phyloP scores from a whole-genome alignment of 1,140 invertebrate species.

The Platyscapa corneri region DNA sequence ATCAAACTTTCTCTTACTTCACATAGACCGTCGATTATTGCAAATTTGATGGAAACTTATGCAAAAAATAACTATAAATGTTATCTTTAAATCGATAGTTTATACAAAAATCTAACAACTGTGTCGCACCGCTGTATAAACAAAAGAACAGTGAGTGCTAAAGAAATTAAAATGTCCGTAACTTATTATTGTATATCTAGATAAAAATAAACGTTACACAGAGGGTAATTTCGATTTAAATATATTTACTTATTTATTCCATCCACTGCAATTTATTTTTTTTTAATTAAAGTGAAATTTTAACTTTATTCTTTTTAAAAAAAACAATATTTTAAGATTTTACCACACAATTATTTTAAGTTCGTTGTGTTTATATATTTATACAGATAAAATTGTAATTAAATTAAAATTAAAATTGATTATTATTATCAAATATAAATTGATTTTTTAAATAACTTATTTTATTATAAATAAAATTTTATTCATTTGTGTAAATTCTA shows the following conservation, averaged over 20 bases:
- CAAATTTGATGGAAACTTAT: conserved; percentile 34
- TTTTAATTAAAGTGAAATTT: neutral
- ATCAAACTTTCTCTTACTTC: conserved; percentile 34
- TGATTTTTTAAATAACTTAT: too few species aligned
- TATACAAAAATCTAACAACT: conserved; percentile 29
- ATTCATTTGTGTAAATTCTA: too few species aligned
- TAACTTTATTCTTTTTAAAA: neutral
- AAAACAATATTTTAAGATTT: too few species aligned
- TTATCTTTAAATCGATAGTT: conserved; percentile 32
- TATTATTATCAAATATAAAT: too few species aligned
- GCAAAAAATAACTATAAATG: conserved; percentile 16
- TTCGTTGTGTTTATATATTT: too few species aligned
- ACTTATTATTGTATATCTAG: conserved; percentile 46
- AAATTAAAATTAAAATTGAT: too few species aligned
- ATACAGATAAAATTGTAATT: too few species aligned
- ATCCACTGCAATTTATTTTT: neutral
- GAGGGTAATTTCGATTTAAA: neutral
- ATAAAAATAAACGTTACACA: conserved; percentile 32
- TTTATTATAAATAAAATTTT: too few species aligned
- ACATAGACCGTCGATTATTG: conserved; percentile 26
- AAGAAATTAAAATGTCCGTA: conserved; percentile 29
- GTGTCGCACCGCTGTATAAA: neutral
- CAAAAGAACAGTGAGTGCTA: neutral
- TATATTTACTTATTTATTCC: neutral
- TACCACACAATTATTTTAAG: too few species aligned